These are phyloP conservation scores for Rhynchopsitta pachyrhyncha DNA, from an alignment of 2,113 vertebrate genomes.

Conservation along the genomic window DNA sequence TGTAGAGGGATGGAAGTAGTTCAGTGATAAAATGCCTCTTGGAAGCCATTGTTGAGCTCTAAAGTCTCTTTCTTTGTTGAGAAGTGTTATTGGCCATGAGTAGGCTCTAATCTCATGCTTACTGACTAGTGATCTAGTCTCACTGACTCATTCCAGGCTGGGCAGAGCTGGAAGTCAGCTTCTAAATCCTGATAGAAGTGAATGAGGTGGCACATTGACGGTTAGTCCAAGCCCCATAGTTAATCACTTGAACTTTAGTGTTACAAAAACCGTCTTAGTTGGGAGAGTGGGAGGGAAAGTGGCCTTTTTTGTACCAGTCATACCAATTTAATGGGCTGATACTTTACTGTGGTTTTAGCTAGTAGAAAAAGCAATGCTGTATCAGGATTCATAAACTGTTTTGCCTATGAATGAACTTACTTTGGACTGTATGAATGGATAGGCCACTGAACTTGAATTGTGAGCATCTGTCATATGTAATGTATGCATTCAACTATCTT, in stretches of 20 bases:
- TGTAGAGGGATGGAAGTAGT: background rate
- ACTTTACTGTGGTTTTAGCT: background rate
- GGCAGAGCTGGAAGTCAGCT: conserved; percentile 25
- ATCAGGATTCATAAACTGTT: background rate
- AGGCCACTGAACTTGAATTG: background rate
- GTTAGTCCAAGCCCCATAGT: background rate
- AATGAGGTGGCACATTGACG: background rate
- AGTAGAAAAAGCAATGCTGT: background rate
- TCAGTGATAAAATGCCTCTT: background rate
- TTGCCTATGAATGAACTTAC: background rate
- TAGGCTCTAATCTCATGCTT: background rate
- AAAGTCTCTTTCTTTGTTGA: background rate
- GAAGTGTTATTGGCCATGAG: background rate
- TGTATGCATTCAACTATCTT: background rate
- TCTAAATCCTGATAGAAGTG: background rate
- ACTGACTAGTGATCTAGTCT: background rate
- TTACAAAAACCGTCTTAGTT: background rate
- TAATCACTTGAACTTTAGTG: conserved; percentile 60
- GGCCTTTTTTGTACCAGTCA: background rate
- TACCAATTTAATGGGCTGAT: background rate
- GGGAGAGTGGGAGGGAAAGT: background rate
- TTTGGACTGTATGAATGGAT: background rate
- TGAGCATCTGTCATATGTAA: background rate
- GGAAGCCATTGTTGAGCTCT: background rate
- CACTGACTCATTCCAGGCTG: conserved; percentile 17